Evolutionary conservation across 2,797 vertebrate species (phyloP).

Genomic region (Hoplostethus atlanticus): DNA sequence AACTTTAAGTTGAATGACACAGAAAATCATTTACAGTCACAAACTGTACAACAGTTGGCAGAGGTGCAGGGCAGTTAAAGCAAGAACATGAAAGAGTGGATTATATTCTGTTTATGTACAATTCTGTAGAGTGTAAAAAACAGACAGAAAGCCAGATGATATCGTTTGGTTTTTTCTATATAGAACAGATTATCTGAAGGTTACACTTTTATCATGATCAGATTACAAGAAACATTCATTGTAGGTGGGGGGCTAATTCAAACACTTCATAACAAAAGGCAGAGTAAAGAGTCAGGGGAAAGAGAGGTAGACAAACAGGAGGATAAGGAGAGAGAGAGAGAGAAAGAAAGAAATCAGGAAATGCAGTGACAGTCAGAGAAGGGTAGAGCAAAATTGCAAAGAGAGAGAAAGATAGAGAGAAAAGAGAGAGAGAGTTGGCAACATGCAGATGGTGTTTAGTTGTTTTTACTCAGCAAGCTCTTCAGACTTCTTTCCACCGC

Average conservation of each 20-base stretch:
- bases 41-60: conserved; percentile 89
- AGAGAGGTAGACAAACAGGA: conserved; percentile 61
- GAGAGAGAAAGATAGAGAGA: conserved; percentile 34
- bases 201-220: conserved; percentile 80
- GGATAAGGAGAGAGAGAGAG: conserved; percentile 44
- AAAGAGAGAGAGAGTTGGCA: conserved; percentile 49
- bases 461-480: conserved; percentile 95
- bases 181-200: conserved; percentile 75
- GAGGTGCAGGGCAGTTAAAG: conserved; percentile 76
- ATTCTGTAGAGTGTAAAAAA: conserved; percentile 80
- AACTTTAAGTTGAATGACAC: conserved; percentile 87
- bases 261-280: conserved; percentile 72
- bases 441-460: conserved; percentile 87
- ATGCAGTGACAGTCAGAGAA: conserved; percentile 46
- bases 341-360: conserved; percentile 41
- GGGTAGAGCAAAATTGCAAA: conserved; percentile 62
- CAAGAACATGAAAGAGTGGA: conserved; percentile 76
- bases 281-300: conserved; percentile 32
- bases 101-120: conserved; percentile 79
- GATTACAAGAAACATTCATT: conserved; percentile 85
- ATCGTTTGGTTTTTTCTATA: conserved; percentile 67
- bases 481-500: conserved; percentile 97
- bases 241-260: conserved; percentile 71
- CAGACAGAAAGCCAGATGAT: conserved; percentile 64
- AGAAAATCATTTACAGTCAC: conserved; percentile 91